A percentile compares a stretch with the other conserved stretches of the same genome.
Evolutionary conservation across 1,140 invertebrate species (phyloP).

Genomic region (Leptinotarsa defecta): DNA sequence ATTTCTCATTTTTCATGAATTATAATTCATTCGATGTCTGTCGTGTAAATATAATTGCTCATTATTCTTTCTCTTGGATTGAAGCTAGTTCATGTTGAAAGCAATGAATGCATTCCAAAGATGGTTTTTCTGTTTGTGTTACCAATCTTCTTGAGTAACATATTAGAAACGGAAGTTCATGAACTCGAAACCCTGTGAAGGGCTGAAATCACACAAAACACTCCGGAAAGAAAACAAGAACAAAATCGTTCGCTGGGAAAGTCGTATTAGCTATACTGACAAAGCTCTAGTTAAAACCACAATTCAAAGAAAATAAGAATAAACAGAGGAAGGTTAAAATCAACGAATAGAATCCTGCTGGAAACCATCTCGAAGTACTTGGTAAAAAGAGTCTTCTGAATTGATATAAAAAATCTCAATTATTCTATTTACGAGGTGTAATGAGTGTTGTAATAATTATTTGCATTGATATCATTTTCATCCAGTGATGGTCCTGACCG

Average conservation of each 20-base stretch:
- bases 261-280: neutral
- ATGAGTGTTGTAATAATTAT: too few relatives aligned
- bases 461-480: too few relatives aligned
- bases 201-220: constrained; percentile 5
- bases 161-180: neutral
- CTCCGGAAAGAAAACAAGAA: neutral
- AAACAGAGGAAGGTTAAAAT: neutral
- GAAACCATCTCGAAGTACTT: neutral
- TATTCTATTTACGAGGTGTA: too few relatives aligned
- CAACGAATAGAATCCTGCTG: neutral
- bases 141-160: neutral
- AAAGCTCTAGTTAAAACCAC: neutral
- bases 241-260: neutral
- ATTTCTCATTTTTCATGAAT: too few relatives aligned
- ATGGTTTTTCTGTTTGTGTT: neutral
- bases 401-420: too few relatives aligned
- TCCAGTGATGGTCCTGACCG: too few relatives aligned
- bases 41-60: neutral
- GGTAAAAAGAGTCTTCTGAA: too few relatives aligned
- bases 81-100: neutral
- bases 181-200: neutral
- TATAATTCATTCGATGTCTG: too few relatives aligned
- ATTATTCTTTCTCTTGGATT: neutral
- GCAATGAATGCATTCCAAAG: neutral
- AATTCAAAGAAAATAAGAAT: neutral